phyloP scores from a whole-genome alignment of 2,113 vertebrate genomes.

The Suricata suricatta region DNA sequence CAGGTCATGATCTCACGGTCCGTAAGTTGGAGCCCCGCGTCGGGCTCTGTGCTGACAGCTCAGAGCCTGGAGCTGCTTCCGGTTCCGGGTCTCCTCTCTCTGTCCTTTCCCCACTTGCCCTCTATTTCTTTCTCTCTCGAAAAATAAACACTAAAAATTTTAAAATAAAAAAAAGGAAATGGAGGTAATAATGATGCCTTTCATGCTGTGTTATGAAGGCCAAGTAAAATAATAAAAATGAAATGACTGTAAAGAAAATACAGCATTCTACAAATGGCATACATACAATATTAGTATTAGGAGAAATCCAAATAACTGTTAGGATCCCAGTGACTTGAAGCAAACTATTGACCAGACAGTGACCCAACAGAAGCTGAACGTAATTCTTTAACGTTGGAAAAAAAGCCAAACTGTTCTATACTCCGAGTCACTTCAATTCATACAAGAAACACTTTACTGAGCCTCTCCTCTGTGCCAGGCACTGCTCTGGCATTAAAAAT shows the following conservation, averaged over 20 bases:
- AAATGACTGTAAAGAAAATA: neutral
- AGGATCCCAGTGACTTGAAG: neutral
- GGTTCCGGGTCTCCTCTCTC: too few relatives aligned
- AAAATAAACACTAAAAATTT: too few relatives aligned
- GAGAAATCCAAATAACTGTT: neutral
- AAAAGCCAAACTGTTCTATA: neutral
- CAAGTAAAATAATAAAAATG: neutral
- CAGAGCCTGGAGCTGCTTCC: too few relatives aligned
- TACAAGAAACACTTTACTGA: neutral
- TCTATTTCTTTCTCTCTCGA: too few relatives aligned
- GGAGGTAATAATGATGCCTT: neutral
- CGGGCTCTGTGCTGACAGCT: too few relatives aligned
- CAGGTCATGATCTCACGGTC: too few relatives aligned
- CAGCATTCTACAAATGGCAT: neutral
- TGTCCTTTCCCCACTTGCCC: too few relatives aligned
- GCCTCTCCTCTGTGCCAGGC: neutral
- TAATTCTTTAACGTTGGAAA: neutral
- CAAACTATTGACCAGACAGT: neutral
- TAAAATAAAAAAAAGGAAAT: neutral
- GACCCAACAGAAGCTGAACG: neutral
- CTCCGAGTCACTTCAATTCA: neutral
- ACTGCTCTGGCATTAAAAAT: neutral
- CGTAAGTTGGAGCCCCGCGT: rapidly evolving
- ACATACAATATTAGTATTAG: neutral
- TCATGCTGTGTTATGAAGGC: neutral